Base-by-base conservation (phyloP, 2,113 vertebrate species). In the Addax nasomaculatus region DNA sequence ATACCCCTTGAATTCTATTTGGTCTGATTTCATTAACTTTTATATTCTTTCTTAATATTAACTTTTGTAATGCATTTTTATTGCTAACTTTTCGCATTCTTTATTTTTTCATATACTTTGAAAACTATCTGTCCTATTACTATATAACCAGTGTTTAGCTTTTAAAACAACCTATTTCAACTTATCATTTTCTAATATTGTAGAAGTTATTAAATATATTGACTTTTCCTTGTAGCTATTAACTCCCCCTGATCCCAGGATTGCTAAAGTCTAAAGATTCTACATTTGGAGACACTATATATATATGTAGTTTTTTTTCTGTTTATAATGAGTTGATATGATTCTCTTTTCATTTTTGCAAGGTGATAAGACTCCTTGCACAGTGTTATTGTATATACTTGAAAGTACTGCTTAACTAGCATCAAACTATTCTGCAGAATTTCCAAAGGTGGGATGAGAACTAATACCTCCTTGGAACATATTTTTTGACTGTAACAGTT, bases 1-100 rank as follows among this genome's bases (percentile, higher is more conserved):
- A 73, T 73, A 25, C 0, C 7, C 9, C 36, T 97, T 80, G 36
- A 97, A 95, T 94, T 88, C 33, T 79, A 29, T 62, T 97, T 93
- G 14, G 39, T 89, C 5, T 85, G 57, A 90, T 96, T 89, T 95
- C 76, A 55, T 58, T 76, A 86, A 10, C 90, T 85, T 97, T 93
- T 70, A 49, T 53, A 39, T 81, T 89, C 19, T 85, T 89, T 92
- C 39, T 60, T 58, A 53, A 85, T 88, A 85, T 76, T 94, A 90
- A 94, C 2, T 58, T 90, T 90, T 12, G 6, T 57, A 36, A 43
- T 73, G 14, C 15, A 79, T 94, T 79, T 95, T 86, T 90, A 70
- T 36, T 58, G 33, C 53, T 78, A 85, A 93, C 14, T 93, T 67
- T 84, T 90, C 5, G 10, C 84, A 80, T 60, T 96, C 9, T 89